A percentile compares a stretch with the other conserved stretches of the same genome.
These are phyloP conservation scores for Sceliomorpha sp. DNA, from an alignment of 2,888 invertebrate species.

Conservation along the genomic window DNA sequence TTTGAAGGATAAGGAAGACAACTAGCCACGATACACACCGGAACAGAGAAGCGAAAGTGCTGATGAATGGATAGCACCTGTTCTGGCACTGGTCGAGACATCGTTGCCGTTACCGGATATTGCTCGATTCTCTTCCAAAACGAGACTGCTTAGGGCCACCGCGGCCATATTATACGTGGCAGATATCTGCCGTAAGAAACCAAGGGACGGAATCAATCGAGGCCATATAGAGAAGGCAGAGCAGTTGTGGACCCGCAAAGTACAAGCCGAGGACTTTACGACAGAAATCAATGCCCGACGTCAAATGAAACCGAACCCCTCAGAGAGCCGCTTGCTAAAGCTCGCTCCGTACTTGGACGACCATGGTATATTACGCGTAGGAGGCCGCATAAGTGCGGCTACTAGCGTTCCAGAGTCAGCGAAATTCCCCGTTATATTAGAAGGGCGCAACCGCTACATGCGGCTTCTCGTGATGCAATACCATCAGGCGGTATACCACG, in stretches of 20 bases:
- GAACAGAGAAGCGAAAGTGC: not conserved
- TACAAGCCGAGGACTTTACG: not conserved
- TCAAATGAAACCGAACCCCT: not conserved
- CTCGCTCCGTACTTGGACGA: not conserved
- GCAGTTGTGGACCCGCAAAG: not conserved
- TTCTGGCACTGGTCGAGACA: too few species aligned
- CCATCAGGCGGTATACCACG: conserved; percentile 1
- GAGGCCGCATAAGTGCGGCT: not conserved
- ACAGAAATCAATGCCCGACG: not conserved
- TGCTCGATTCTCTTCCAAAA: not conserved
- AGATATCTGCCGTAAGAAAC: not conserved
- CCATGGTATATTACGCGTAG: not conserved
- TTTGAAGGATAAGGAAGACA: not conserved
- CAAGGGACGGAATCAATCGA: not conserved
- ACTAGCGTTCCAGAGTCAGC: not conserved
- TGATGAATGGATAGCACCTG: too few species aligned
- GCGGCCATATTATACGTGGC: not conserved
- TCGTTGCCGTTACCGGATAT: too few species aligned
- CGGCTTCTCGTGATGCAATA: not conserved
- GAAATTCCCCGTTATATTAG: not conserved
- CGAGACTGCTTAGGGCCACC: not conserved
- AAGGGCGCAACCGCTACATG: not conserved
- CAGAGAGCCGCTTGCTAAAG: not conserved
- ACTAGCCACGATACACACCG: not conserved
- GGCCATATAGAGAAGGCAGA: not conserved